Base-by-base conservation (phyloP, 2,888 invertebrate genomes). In the Pachymerium ferrugineum region DNA sequence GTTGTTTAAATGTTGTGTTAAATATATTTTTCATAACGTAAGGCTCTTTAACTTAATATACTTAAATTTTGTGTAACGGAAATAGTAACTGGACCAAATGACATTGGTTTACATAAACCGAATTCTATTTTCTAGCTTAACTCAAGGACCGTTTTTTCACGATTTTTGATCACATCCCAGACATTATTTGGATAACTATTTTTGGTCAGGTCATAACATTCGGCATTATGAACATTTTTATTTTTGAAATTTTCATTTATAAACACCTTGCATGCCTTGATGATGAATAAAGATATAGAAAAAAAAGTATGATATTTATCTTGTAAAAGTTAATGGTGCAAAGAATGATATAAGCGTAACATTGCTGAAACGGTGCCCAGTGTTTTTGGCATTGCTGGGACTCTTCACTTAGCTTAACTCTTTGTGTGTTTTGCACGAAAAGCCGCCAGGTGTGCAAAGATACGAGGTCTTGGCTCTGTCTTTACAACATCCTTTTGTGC, bases 301-400 rank as follows among this genome's bases (percentile, higher is more conserved):
- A 54, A 16, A 19, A 54, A 54, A 22, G 47, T 22, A 54, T 19
- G 47, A 54, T 54, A 22, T n/a, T 12, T 54, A 54, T 54, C 47
- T 54, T 22, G 14, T 54, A 54, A 54, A 54, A 54, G 47, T 54
- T 54, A 54, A 54, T 54, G 47, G 47, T 0, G 47, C 47, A 54
- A 47, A 54, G 47, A 54, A 54, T 54, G 47, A 54, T 54, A 54
- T 54, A 54, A 54, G 47, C 47, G 19, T 54, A 54, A 54, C 47
- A 54, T 54, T 22, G 47, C 47, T 54, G 47, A 54, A 54, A 12
- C 19, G 19, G 19, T 54, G 47, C 47, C 47, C 47, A 54, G 47
- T 54, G 47, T 54, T 54, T 54, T 54, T 54, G 47, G 47, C 47
- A 54, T 54, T 54, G 47, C 47, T 2, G 16, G 10, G 47, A n/a